Evolutionary conservation across 2,888 invertebrate genomes (phyloP), one percentile per base, ranked within the genome.

Genomic region (Sminthurinus aureus): DNA sequence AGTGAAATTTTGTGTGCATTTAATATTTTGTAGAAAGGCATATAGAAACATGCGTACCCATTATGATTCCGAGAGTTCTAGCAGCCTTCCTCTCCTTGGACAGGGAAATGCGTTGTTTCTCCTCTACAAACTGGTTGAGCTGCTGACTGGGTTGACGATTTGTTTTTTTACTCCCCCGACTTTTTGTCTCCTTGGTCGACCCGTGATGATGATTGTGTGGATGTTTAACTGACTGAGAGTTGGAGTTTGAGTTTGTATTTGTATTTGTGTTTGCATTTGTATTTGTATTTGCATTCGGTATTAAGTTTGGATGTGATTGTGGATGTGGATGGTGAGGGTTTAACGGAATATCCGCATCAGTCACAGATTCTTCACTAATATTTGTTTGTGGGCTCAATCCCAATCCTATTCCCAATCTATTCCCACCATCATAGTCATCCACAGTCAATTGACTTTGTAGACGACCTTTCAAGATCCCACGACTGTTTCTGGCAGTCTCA

Each of bases 51-150:
- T 38, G 38, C 58, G 85, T 85, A 8, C 85, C 86, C 75, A 87
- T 87, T 50, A 88, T 85, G 20, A 87, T 86, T 58, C 87, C 87
- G 24, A 88, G 69, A 1, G 88, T 88, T 74, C 84, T 84, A 11
- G 88, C 87, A 38, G 87, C 87, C 64, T 87, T 87, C 52, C 86
- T 66, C 78, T 88, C 88, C 58, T 98, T 95, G 0, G 97, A 97
- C 85, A 98, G 91, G 0, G 98, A 98, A 89, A 98, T 91, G 80
- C 90, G 90, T 88, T 91, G 91, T 85, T 90, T 90, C 86, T 91
- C 90, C 81, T 91, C 91, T 83, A 91, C 90, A 87, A 91, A 91
- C 71, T 90, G 89, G 58, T 89, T 89, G 51, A 91, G 89, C 85
- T 88, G 88, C 85, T 87, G 87, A 0, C 38, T 86, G 18, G 87